Percentiles rank a stretch among this genome's conserved stretches.
phyloP scores from a whole-genome alignment of 2,888 invertebrate species.

The Rotaria macrura region DNA sequence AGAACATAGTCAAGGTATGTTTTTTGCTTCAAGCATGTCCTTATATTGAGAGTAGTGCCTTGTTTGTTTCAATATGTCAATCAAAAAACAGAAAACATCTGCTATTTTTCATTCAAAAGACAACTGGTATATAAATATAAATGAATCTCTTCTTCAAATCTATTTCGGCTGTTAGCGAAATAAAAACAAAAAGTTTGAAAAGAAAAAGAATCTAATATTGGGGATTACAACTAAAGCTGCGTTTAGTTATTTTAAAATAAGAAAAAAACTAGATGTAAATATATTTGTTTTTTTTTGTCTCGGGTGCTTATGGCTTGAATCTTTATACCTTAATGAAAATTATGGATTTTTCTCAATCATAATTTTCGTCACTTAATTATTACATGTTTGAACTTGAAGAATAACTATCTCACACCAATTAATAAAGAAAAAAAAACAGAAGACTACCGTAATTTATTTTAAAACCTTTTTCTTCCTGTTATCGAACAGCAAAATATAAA shows the following conservation, averaged over 20 bases:
- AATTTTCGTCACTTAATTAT: background rate
- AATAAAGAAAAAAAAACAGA: background rate
- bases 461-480: background rate
- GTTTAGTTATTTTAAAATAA: background rate
- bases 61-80: background rate
- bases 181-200: background rate
- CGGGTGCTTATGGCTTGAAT: background rate
- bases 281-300: background rate
- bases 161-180: background rate
- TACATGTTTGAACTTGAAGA: background rate
- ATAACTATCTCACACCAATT: background rate
- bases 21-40: background rate
- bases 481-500: background rate
- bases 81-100: background rate
- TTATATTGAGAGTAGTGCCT: background rate
- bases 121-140: background rate
- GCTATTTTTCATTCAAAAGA: background rate
- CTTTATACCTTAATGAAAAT: background rate
- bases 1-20: background rate
- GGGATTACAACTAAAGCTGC: background rate
- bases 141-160: background rate
- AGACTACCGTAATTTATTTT: background rate
- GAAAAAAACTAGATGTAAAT: background rate
- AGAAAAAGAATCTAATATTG: background rate
- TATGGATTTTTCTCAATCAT: background rate